Conservation (phyloP, 1,140 invertebrate genomes). For the Pectinophora gossypiella region DNA sequence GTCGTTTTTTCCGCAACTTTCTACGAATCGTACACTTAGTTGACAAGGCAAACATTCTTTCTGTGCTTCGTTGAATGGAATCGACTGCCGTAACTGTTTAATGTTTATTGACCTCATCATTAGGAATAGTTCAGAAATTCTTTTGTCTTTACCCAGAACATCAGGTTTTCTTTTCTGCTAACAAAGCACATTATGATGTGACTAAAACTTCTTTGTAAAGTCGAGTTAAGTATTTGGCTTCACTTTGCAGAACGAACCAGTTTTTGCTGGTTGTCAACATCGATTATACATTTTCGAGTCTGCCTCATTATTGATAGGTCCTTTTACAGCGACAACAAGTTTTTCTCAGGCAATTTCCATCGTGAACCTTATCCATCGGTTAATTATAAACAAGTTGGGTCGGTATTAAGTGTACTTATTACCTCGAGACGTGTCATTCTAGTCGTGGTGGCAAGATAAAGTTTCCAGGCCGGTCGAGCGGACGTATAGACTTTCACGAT, state of each 20-base stretch:
- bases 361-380: background rate
- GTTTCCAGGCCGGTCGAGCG: constrained; percentile 25
- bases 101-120: too few relatives aligned
- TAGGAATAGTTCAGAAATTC: too few relatives aligned
- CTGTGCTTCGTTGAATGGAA: background rate
- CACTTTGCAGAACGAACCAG: too few relatives aligned
- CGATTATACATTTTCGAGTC: background rate
- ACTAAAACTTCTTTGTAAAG: too few relatives aligned
- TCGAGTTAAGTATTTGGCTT: too few relatives aligned
- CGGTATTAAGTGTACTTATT: background rate
- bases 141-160: too few relatives aligned
- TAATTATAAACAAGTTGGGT: constrained; percentile 1
- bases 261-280: background rate
- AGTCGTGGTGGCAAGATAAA: constrained; percentile 18
- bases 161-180: too few relatives aligned
- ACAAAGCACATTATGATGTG: too few relatives aligned
- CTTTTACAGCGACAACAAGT: background rate
- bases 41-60: constrained; percentile 1
- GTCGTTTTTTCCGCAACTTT: constrained; percentile 12
- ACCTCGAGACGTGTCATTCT: constrained; percentile 12
- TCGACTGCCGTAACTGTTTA: too few relatives aligned
- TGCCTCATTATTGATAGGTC: background rate
- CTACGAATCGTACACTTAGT: constrained; percentile 4
- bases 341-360: constrained; percentile 1
- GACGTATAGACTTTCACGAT: constrained; percentile 39